A percentile compares a stretch with the other conserved stretches of the same genome.
These are phyloP conservation scores for Eurosta solidaginis DNA, from an alignment of 1,140 invertebrate genomes.

Conservation along the genomic window DNA sequence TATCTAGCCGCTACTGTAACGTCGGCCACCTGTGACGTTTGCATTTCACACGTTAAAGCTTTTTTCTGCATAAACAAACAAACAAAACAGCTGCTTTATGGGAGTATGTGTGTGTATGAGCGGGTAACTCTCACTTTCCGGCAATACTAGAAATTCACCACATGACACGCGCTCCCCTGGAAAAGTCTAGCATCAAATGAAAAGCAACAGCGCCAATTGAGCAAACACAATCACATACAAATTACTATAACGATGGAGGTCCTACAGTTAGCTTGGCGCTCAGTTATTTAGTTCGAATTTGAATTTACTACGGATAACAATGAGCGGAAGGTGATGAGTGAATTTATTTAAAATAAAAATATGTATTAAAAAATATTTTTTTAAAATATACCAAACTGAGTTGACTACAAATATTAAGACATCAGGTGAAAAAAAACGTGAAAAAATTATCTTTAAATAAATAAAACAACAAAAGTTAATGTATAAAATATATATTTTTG, in stretches of 20 bases:
- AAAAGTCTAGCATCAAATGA: constrained; percentile 20
- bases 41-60: not conserved
- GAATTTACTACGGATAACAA: constrained; percentile 15
- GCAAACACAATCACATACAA: not conserved
- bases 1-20: not conserved
- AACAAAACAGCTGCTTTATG: not conserved
- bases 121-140: not conserved
- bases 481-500: not conserved
- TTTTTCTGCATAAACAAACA: not conserved
- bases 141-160: not conserved
- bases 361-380: not conserved
- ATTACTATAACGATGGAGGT: not conserved
- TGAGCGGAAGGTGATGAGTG: constrained; percentile 6
- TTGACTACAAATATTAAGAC: no score
- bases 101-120: not conserved
- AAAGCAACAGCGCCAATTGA: constrained; percentile 18
- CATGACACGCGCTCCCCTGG: not conserved
- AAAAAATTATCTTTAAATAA: not conserved
- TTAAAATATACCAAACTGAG: not conserved
- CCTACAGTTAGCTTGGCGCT: constrained; percentile 16
- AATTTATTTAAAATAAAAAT: not conserved
- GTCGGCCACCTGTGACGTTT: constrained; percentile 16
- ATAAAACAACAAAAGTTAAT: not conserved
- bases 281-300: constrained; percentile 12
- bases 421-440: not conserved